Conservation (phyloP, 1,140 invertebrate species). For the Lasioglossum albipes region DNA sequence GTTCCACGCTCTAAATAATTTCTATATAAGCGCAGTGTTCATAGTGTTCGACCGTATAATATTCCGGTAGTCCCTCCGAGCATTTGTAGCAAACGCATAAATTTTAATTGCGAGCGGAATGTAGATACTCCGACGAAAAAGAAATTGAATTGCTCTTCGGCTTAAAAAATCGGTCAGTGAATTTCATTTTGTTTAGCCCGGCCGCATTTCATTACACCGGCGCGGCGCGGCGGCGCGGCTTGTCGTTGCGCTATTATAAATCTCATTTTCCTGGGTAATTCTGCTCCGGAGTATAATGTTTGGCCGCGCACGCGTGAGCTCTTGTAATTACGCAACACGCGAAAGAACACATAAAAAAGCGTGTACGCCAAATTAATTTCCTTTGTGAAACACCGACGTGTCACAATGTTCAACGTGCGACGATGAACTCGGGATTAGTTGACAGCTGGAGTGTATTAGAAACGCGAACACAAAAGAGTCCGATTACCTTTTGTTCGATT, state of each 20-base stretch:
- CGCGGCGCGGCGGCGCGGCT: not conserved
- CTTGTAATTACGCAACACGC: slow-evolving; percentile 6
- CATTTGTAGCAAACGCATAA: not conserved
- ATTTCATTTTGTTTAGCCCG: slow-evolving; percentile 2
- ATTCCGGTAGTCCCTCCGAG: no score
- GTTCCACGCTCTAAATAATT: not conserved
- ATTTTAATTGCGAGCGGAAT: slow-evolving; percentile 27
- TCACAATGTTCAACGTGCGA: not conserved
- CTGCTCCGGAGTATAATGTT: slow-evolving; percentile 13
- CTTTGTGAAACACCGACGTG: not conserved
- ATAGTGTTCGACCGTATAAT: no score
- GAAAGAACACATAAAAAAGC: not conserved
- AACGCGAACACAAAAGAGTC: not conserved
- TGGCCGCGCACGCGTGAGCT: not conserved
- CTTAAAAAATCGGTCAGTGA: slow-evolving; percentile 11
- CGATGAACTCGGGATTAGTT: not conserved
- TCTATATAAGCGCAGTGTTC: not conserved
- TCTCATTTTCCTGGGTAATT: slow-evolving; percentile 15
- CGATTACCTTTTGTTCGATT: not conserved
- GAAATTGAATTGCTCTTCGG: slow-evolving; percentile 19
- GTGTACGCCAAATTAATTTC: slow-evolving; percentile 10
- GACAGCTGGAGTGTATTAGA: not conserved
- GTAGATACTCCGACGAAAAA: not conserved
- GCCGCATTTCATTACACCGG: slow-evolving; percentile 8
- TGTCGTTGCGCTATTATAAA: slow-evolving; percentile 6